Evolutionary conservation across 2,888 invertebrate species (phyloP).

Genomic region (Leptopterna dolabrata): DNA sequence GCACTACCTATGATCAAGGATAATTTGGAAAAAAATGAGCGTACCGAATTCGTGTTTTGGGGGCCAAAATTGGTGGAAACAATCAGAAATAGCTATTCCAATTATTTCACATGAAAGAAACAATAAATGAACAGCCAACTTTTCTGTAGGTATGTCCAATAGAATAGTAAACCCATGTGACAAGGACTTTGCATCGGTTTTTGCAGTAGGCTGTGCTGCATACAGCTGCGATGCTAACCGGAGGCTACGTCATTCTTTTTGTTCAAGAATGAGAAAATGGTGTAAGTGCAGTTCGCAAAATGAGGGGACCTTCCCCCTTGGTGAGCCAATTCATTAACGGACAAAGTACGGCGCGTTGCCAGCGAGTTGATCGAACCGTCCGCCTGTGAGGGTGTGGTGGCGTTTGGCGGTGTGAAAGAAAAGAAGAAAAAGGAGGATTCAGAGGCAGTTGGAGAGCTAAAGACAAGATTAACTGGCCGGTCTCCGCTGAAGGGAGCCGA

Average conservation of each 20-base stretch:
- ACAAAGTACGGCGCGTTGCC: constrained; percentile 22
- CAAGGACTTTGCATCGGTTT: too few species aligned
- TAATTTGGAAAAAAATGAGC: too few species aligned
- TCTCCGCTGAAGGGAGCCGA: not conserved
- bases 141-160: too few species aligned
- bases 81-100: too few species aligned
- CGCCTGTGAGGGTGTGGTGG: not conserved
- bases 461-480: constrained; percentile 46
- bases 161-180: too few species aligned
- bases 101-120: too few species aligned
- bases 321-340: constrained; percentile 26
- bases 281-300: not conserved
- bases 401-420: not conserved
- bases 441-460: constrained; percentile 32
- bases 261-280: not conserved
- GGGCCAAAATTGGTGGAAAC: too few species aligned
- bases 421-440: not conserved
- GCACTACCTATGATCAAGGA: too few species aligned
- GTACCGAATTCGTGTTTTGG: too few species aligned
- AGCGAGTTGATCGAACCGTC: constrained; percentile 33
- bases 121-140: too few species aligned
- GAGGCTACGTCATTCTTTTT: not conserved
- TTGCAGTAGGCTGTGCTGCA: too few species aligned
- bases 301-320: not conserved
- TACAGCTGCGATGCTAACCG: too few species aligned